Evolutionary conservation across 1,140 invertebrate species (phyloP), one percentile per base, ranked within the genome.

Genomic region (Oscheius sp.): DNA sequence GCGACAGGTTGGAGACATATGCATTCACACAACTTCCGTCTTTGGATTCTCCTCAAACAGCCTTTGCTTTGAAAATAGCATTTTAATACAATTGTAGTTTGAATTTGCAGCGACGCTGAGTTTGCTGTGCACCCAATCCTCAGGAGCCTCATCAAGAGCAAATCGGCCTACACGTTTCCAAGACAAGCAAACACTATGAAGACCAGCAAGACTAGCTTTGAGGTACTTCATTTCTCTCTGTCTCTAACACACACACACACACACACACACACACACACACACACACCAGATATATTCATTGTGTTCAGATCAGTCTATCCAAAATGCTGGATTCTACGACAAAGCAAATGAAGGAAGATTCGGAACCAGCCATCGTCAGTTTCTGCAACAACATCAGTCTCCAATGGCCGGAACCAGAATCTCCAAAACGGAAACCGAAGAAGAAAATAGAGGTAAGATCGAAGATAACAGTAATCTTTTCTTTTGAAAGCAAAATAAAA

Each of bases 301-400:
- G 7, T 28, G 38, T 58, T 42, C 52, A 68, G 67, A 59, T 68
- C 23, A 36, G 49, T 26, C 52, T 68, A 2, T 29, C 67, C 20
- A 68, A 61, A 68, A 68, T 68, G 67, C 52, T 68, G 0, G 67
- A 68, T 36, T 68, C 67, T 18, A 61, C 67, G 15, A 68, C 49
- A 26, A 68, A 68, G 32, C 52, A 55, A 23, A 58, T 68, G 18
- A 55, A 49, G 4, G n/a, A 68, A 23, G 67, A 68, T n/a, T 20
- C 10, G 2, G 67, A 68, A 49, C 55, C 26, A 1, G 52, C 32
- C 10, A 55, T 68, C 2, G 67, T 55, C 7, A 38, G 42, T 13
- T 38, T 38, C 10, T 23, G 52, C 10, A 49, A 35, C 1, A 38
- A 32, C 1, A 32, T 68, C 3, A 55, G 61, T 35, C 34, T 59